A percentile compares a stretch with the other conserved stretches of the same genome.
Evolutionary conservation across 2,888 invertebrate genomes (phyloP).

Genomic region (Dinocampus coccinellae): DNA sequence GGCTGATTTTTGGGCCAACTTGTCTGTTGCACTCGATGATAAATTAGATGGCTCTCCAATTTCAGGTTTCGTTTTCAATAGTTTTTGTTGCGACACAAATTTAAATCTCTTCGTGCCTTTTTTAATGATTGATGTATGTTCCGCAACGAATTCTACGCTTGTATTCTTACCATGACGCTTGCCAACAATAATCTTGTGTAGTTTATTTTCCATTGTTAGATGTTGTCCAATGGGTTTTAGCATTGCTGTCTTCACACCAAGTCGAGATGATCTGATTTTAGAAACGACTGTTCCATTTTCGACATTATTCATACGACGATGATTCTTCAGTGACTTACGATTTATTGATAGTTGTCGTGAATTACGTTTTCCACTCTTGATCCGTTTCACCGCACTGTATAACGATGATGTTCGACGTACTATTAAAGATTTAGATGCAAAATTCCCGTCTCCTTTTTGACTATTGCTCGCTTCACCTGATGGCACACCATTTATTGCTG

Average conservation of each 20-base stretch:
- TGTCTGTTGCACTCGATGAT: slow-evolving; percentile 35
- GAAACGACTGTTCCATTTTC: slow-evolving; percentile 45
- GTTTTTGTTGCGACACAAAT: slow-evolving; percentile 48
- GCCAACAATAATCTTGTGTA: background rate
- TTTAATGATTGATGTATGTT: slow-evolving; percentile 56
- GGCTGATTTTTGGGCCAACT: slow-evolving; percentile 51
- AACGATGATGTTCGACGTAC: slow-evolving; percentile 55
- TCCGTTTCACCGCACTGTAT: slow-evolving; percentile 57
- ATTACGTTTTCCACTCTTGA: slow-evolving; percentile 55
- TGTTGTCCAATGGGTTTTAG: slow-evolving; percentile 37
- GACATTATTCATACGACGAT: slow-evolving; percentile 42
- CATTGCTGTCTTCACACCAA: slow-evolving; percentile 34
- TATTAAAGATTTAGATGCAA: slow-evolving; percentile 53
- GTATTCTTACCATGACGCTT: slow-evolving; percentile 22
- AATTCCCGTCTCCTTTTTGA: slow-evolving; percentile 48
- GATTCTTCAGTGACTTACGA: slow-evolving; percentile 54
- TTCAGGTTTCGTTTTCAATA: slow-evolving; percentile 51
- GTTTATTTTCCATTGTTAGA: slow-evolving; percentile 16
- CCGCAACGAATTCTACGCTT: background rate
- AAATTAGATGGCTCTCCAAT: slow-evolving; percentile 53
- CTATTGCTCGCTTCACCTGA: slow-evolving; percentile 40
- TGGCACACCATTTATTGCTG: slow-evolving; percentile 46
- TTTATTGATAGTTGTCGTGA: slow-evolving; percentile 45
- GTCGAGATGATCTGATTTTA: slow-evolving; percentile 44
- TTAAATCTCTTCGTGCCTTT: slow-evolving; percentile 62